Base-by-base conservation (phyloP, 1,140 invertebrate species). In the Pantala flavescens region DNA sequence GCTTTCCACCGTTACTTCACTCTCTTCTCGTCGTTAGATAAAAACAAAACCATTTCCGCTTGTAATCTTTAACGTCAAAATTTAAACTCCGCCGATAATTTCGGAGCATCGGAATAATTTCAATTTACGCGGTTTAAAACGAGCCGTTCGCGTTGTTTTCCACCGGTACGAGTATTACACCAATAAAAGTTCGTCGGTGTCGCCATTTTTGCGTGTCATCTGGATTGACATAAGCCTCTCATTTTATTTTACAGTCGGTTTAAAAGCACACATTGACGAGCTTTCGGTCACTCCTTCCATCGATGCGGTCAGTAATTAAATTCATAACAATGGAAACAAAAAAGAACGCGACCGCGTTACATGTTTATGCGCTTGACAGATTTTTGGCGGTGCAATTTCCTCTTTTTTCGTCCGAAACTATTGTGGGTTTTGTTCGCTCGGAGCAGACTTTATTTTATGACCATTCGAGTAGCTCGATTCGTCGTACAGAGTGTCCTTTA, bases 361-460 rank as follows among this genome's bases (percentile, higher is more conserved):
- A 63, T 63, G 49, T 63, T 63, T 63, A 63, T 63, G 49, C 49
- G 49, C 49, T 63, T 63, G 49, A 63, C 49, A 63, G 49, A 21
- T 16, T 16, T 63, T 63, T 21, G 49, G 49, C n/a, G 16, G 49
- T 21, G 5, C 49, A 12, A 7, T 63, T 63, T 5, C n/a, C 12
- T 14, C 12, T 63, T 63, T 63, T 63, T 19, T 12, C 1, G 3
- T 63, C 16, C n/a, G 12, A 36, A 36, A 36, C 28, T 21, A 63
- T 63, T 63, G 49, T 63, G 49, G 49, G 14, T 19, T 63, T 63
- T 63, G 49, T 63, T 2, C 12, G 49, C 49, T 7, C 16, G n/a
- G 49, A 21, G 49, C 49, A 63, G n/a, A 63, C 14, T 63, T 63
- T 36, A 36, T 63, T 63, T 63, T 19, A 63, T 63, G 49, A 19